phyloP scores from a whole-genome alignment of 2,888 invertebrate species.

The Synanthedon formicaeformis region DNA sequence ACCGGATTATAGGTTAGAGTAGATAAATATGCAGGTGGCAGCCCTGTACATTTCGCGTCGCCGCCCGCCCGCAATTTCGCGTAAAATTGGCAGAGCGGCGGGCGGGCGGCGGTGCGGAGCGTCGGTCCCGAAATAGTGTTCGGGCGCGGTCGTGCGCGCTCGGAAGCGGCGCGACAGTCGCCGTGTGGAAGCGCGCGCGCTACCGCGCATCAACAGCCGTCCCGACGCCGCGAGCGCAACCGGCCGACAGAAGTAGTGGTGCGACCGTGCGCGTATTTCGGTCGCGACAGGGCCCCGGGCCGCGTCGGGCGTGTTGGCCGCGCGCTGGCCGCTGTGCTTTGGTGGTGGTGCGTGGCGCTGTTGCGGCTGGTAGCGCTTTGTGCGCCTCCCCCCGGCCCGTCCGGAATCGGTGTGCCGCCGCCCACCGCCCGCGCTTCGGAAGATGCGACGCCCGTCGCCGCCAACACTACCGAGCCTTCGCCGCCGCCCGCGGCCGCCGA shows the following conservation, averaged over 20 bases:
- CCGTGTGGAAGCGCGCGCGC: slow-evolving; percentile 68
- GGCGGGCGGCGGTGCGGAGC: slow-evolving; percentile 61
- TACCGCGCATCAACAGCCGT: slow-evolving; percentile 56
- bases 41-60: slow-evolving; percentile 63
- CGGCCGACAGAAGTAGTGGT: slow-evolving; percentile 34
- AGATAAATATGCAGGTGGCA: slow-evolving; percentile 41
- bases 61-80: slow-evolving; percentile 71
- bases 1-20: slow-evolving; percentile 24
- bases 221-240: slow-evolving; percentile 41
- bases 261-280: slow-evolving; percentile 61
- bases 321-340: slow-evolving; percentile 69
- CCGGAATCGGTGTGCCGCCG: slow-evolving; percentile 38
- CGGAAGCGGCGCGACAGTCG: slow-evolving; percentile 65
- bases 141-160: slow-evolving; percentile 62
- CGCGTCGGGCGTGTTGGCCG: slow-evolving; percentile 63
- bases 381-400: slow-evolving; percentile 61
- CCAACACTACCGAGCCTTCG: slow-evolving; percentile 49
- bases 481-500: slow-evolving; percentile 32
- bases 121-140: slow-evolving; percentile 70
- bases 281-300: slow-evolving; percentile 62
- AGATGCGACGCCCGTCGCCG: slow-evolving; percentile 54
- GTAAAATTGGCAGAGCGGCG: slow-evolving; percentile 68
- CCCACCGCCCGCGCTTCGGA: slow-evolving; percentile 57
- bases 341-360: slow-evolving; percentile 69
- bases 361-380: slow-evolving; percentile 66